These are phyloP conservation scores for Crossocerus cetratus DNA, from an alignment of 2,888 invertebrate genomes.

Conservation along the genomic window DNA sequence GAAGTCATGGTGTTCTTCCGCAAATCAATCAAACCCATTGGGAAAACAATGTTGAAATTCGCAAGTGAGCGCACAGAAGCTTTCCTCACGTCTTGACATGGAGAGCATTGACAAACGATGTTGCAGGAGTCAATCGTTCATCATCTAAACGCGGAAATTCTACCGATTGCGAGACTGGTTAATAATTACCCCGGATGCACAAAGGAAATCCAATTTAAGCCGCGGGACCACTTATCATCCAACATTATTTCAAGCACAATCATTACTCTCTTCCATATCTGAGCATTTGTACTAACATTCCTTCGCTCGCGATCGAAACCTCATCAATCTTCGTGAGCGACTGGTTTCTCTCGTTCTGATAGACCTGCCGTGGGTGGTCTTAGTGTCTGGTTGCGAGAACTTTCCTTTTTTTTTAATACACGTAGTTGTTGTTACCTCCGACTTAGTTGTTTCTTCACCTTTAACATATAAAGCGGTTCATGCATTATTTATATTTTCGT, in stretches of 20 bases:
- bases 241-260: conserved; percentile 13
- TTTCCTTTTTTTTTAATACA: not conserved
- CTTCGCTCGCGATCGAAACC: conserved; percentile 44
- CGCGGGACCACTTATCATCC: not conserved
- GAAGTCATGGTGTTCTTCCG: too few species aligned
- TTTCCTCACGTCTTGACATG: not conserved
- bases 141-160: not conserved
- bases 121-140: not conserved
- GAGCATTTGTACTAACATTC: conserved; percentile 7
- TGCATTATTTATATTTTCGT: too few species aligned
- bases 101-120: not conserved
- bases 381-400: not conserved
- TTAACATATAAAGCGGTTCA: not conserved
- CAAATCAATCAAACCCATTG: too few species aligned
- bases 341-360: conserved; percentile 15
- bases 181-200: not conserved
- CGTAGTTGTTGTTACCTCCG: not conserved
- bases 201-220: conserved; percentile 1
- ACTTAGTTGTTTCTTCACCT: not conserved
- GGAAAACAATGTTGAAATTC: too few species aligned
- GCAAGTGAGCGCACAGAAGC: not conserved
- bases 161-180: not conserved
- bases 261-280: conserved; percentile 22
- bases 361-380: conserved; percentile 13
- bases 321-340: conserved; percentile 53